These are phyloP conservation scores for Mesembrinibis cayennensis DNA, from an alignment of 2,113 vertebrate species.

Conservation along the genomic window DNA sequence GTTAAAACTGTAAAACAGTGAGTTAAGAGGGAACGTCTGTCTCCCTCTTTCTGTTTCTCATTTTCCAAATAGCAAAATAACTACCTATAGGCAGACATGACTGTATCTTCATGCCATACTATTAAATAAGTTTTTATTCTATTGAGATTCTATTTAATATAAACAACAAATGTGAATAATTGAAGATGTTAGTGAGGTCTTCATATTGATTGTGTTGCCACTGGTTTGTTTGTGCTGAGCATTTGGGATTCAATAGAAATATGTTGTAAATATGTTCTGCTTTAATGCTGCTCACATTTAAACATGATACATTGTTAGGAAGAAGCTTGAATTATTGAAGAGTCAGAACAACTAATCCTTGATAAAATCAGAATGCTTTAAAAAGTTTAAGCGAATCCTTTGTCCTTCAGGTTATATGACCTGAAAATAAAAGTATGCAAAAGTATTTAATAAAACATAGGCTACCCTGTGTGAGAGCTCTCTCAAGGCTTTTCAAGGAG, in stretches of 20 bases:
- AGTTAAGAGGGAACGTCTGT: not conserved
- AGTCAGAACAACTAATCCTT: slow-evolving; percentile 26
- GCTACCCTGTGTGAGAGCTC: not conserved
- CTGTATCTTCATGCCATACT: not conserved
- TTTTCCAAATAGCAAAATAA: not conserved
- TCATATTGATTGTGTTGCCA: not conserved
- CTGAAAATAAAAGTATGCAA: slow-evolving; percentile 54
- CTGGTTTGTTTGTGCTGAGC: not conserved
- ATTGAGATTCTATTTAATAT: not conserved
- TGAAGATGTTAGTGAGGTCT: not conserved
- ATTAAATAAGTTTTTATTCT: not conserved
- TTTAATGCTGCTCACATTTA: slow-evolving; percentile 35
- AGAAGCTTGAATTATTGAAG: slow-evolving; percentile 48
- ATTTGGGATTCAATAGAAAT: not conserved
- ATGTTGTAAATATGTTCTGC: not conserved
- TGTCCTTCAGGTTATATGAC: slow-evolving; percentile 61
- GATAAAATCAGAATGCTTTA: slow-evolving; percentile 13
- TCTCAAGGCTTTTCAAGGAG: slow-evolving; percentile 60
- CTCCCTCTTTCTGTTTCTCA: not conserved
- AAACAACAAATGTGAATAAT: not conserved
- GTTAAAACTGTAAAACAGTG: not conserved
- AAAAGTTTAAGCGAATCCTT: slow-evolving; percentile 22
- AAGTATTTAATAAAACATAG: slow-evolving; percentile 66
- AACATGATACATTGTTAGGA: not conserved
- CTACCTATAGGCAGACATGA: not conserved